A percentile compares a stretch with the other conserved stretches of the same genome.
phyloP scores from a whole-genome alignment of 1,140 invertebrate genomes.

The Eupristina koningsbergeri region DNA sequence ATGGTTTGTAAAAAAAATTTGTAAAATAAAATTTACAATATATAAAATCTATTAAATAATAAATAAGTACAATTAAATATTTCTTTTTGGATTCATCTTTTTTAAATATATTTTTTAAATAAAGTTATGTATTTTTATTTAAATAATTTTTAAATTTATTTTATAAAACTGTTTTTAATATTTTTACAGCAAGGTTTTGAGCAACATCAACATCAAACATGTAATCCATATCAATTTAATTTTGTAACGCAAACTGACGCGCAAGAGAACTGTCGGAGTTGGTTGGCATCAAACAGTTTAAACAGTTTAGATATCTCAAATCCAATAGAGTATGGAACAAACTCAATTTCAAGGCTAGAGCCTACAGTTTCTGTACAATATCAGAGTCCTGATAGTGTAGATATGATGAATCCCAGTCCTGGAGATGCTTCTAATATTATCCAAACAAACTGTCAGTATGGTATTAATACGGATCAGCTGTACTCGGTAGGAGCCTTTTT shows the following conservation, averaged over 20 bases:
- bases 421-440: not conserved
- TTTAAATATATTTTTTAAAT: no score
- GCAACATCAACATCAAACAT: not conserved
- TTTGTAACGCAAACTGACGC: slow-evolving; percentile 51
- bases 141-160: no score
- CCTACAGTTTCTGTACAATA: slow-evolving; percentile 21
- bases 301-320: slow-evolving; percentile 55
- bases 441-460: slow-evolving; percentile 13
- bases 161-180: not conserved
- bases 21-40: no score
- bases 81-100: no score
- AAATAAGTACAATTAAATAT: no score
- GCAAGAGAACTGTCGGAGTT: slow-evolving; percentile 63
- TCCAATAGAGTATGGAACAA: slow-evolving; percentile 55
- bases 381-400: slow-evolving; percentile 34
- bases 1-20: no score
- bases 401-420: slow-evolving; percentile 15
- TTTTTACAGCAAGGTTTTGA: slow-evolving; percentile 43
- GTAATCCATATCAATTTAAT: slow-evolving; percentile 51
- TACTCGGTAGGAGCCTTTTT: slow-evolving; percentile 34
- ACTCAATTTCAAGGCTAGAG: not conserved
- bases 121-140: no score
- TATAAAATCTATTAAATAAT: no score
- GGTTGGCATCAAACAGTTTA: slow-evolving; percentile 59
- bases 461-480: slow-evolving; percentile 21